phyloP scores from a whole-genome alignment of 1,140 invertebrate species.

The Pachypeltis micranthus region DNA sequence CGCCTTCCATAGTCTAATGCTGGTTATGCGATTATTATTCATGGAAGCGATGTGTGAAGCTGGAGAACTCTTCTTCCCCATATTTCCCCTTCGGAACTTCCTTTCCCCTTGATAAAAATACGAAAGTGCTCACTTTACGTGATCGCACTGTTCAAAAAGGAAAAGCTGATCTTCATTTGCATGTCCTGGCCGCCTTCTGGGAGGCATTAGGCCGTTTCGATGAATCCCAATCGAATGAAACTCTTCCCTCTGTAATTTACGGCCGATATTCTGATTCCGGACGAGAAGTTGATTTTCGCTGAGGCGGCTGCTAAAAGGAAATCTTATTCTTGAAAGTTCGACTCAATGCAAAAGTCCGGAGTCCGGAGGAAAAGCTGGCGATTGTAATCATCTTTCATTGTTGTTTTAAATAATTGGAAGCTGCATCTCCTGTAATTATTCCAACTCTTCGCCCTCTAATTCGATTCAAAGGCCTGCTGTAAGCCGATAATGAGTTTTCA shows the following conservation, averaged over 20 bases:
- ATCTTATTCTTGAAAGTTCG: too few species aligned
- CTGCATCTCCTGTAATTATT: too few species aligned
- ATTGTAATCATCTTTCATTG: too few species aligned
- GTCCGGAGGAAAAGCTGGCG: too few species aligned
- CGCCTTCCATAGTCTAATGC: conserved; percentile 13
- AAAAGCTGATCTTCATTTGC: neutral
- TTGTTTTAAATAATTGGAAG: too few species aligned
- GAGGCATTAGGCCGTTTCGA: neutral
- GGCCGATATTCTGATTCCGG: too few species aligned
- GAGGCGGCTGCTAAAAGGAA: too few species aligned
- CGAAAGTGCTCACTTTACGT: conserved; percentile 1
- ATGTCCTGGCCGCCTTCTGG: neutral
- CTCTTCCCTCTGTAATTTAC: neutral
- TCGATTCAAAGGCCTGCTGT: too few species aligned
- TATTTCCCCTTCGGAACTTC: neutral
- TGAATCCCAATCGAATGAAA: neutral
- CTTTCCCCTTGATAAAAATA: conserved; percentile 1
- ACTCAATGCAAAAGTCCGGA: too few species aligned
- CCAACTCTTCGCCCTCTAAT: too few species aligned
- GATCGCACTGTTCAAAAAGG: conserved; percentile 5
- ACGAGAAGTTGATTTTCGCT: too few species aligned
- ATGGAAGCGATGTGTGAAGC: conserved; percentile 19
- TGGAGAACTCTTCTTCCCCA: neutral
- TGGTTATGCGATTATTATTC: conserved; percentile 16
- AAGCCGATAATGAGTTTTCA: too few species aligned